Evolutionary conservation across 2,888 invertebrate genomes (phyloP).

Genomic region (Crioceris asparagi): DNA sequence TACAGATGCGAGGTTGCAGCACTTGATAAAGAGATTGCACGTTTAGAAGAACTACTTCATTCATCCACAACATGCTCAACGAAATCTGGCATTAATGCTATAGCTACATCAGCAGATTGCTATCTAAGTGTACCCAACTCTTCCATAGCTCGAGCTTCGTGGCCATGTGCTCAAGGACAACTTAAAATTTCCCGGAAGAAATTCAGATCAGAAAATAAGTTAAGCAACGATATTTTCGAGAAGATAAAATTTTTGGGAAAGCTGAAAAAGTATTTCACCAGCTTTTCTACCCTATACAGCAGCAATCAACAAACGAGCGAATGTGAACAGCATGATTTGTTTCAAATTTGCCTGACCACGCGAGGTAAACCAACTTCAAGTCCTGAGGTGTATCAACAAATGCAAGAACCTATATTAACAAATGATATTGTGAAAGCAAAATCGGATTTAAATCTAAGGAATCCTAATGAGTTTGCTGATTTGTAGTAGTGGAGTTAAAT

Average conservation of each 20-base stretch:
- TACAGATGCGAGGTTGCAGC: conserved; percentile 74
- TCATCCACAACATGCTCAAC: conserved; percentile 8
- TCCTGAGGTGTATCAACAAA: conserved; percentile 12
- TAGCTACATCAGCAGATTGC: conserved; percentile 12
- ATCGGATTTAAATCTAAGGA: conserved; percentile 11
- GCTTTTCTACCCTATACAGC: conserved; percentile 21
- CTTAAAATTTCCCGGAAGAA: conserved; percentile 5
- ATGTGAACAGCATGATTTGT: conserved; percentile 2
- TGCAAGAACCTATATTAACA: conserved; percentile 3
- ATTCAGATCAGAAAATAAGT: conserved; percentile 25
- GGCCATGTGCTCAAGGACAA: conserved; percentile 22
- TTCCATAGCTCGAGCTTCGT: conserved; percentile 22
- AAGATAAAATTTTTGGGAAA: conserved; percentile 23
- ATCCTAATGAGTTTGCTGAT: background rate
- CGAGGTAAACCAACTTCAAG: conserved; percentile 7
- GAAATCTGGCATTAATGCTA: conserved; percentile 12
- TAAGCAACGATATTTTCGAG: conserved; percentile 18
- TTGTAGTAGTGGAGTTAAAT: no score
- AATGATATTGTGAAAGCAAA: conserved; percentile 10
- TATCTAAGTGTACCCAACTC: conserved; percentile 13
- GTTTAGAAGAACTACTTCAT: conserved; percentile 57
- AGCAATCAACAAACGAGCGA: background rate
- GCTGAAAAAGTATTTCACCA: conserved; percentile 28
- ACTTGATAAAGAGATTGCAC: conserved; percentile 65
- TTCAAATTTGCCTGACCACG: conserved; percentile 1